A percentile compares a stretch with the other conserved stretches of the same genome.
phyloP scores from a whole-genome alignment of 2,797 vertebrate genomes.

The Halcyon badia region DNA sequence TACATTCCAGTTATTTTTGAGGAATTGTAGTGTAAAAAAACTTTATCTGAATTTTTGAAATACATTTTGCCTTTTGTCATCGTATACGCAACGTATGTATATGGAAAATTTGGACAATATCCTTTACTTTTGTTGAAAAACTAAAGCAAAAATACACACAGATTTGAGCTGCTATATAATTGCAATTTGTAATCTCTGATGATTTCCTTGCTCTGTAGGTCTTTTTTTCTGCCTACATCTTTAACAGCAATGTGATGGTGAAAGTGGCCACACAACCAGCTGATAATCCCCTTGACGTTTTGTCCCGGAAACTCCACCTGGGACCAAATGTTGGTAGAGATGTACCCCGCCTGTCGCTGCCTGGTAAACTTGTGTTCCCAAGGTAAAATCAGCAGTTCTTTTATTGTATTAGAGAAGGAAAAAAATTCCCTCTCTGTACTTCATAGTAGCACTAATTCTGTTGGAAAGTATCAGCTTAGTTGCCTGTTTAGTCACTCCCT shows the following conservation, averaged over 20 bases:
- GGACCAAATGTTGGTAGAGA: constrained; percentile 95
- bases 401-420: not conserved
- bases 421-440: not conserved
- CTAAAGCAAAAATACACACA: not conserved
- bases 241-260: constrained; percentile 99
- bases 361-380: constrained; percentile 97
- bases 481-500: not conserved
- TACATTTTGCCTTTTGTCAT: not conserved
- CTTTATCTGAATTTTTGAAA: not conserved
- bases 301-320: constrained; percentile 97
- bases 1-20: not conserved
- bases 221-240: constrained; percentile 99
- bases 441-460: not conserved
- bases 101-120: not conserved
- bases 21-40: not conserved
- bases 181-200: not conserved
- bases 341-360: constrained; percentile 95
- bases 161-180: not conserved
- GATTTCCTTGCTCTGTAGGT: constrained; percentile 80
- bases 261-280: constrained; percentile 99
- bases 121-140: not conserved
- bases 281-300: constrained; percentile 96
- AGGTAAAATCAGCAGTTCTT: constrained; percentile 81
- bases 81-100: rapidly evolving
- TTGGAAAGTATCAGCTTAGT: not conserved